Evolutionary conservation across 1,140 invertebrate genomes (phyloP).

Genomic region (Pogonognathellus flavescens): DNA sequence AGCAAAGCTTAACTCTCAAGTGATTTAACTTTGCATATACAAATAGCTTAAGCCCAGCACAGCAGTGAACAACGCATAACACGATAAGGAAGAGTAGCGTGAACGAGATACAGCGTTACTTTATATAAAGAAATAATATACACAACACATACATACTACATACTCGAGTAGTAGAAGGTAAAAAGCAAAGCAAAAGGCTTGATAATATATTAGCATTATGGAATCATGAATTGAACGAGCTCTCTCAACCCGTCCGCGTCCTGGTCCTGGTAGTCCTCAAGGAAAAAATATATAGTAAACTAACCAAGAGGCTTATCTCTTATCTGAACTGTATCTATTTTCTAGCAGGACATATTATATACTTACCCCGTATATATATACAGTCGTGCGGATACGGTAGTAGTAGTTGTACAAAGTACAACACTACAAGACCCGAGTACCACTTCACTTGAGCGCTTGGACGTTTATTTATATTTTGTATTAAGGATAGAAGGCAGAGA

Average conservation of each 20-base stretch:
- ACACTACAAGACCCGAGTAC: too few species aligned
- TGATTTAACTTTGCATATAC: constrained; percentile 23
- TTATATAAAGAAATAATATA: too few species aligned
- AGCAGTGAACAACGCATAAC: background rate
- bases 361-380: too few species aligned
- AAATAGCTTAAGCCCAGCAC: background rate
- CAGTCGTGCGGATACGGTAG: background rate
- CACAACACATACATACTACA: background rate
- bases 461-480: constrained; percentile 12
- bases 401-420: too few species aligned
- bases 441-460: background rate
- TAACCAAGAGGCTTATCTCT: background rate
- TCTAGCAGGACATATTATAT: too few species aligned
- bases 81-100: background rate
- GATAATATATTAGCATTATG: constrained; percentile 34
- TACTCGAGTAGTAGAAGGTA: background rate
- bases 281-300: background rate
- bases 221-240: constrained; percentile 14
- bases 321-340: too few species aligned
- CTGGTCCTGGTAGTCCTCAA: background rate
- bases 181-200: background rate
- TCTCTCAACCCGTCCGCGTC: constrained; percentile 6
- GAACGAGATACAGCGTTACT: background rate
- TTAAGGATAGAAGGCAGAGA: too few species aligned
- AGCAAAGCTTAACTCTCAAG: constrained; percentile 42